Evolutionary conservation across 2,888 invertebrate genomes (phyloP).

Genomic region (Sphaerophoria rueppellii): DNA sequence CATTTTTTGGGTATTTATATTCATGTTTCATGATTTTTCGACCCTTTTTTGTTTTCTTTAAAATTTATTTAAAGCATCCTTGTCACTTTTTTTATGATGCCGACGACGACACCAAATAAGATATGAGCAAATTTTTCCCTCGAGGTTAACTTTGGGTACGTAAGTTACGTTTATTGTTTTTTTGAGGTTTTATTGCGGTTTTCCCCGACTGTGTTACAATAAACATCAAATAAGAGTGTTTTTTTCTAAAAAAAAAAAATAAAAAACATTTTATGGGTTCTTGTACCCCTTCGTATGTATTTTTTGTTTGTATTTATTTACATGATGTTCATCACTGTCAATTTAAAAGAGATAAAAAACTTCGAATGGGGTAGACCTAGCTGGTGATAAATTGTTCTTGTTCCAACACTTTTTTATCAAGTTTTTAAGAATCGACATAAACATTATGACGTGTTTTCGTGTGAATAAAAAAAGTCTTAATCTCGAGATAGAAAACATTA

Average conservation of each 20-base stretch:
- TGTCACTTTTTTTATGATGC: slow-evolving; percentile 38
- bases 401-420: not conserved
- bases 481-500: too few species aligned
- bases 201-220: slow-evolving; percentile 24
- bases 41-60: too few species aligned
- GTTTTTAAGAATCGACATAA: slow-evolving; percentile 5
- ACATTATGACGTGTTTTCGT: slow-evolving; percentile 30
- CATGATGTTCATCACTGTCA: slow-evolving; percentile 47
- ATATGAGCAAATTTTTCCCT: not conserved
- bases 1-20: not conserved
- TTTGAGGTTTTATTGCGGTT: slow-evolving; percentile 50
- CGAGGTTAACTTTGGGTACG: slow-evolving; percentile 24
- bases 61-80: slow-evolving; percentile 33
- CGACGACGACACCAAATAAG: not conserved
- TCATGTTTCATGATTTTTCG: too few species aligned
- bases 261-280: slow-evolving; percentile 15
- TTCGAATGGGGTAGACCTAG: slow-evolving; percentile 35
- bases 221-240: slow-evolving; percentile 33
- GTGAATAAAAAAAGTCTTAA: slow-evolving; percentile 11
- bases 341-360: slow-evolving; percentile 62
- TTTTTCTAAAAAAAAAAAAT: not conserved
- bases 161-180: slow-evolving; percentile 20
- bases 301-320: slow-evolving; percentile 37
- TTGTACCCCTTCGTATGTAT: slow-evolving; percentile 12
- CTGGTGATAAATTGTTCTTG: not conserved